phyloP scores from a whole-genome alignment of 2,888 invertebrate genomes.

The Dichetophora obliterata region DNA sequence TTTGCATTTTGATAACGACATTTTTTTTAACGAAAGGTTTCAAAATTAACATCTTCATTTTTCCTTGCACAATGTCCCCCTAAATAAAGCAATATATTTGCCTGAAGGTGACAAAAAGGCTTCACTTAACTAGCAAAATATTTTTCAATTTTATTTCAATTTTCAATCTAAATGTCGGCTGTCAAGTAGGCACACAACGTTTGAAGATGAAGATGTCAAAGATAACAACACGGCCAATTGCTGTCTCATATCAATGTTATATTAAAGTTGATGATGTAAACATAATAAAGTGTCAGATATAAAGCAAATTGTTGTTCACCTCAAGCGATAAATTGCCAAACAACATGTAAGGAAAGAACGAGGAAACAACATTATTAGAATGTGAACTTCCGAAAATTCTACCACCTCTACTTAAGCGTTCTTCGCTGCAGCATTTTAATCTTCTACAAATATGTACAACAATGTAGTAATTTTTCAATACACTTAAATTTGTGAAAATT shows the following conservation, averaged over 20 bases:
- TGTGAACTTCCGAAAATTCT: background rate
- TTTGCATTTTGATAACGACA: no score
- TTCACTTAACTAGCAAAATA: background rate
- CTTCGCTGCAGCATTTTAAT: no score
- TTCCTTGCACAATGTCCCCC: background rate
- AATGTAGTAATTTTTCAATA: slow-evolving; percentile 1
- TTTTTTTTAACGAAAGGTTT: no score
- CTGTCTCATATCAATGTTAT: slow-evolving; percentile 7
- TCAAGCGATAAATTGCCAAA: slow-evolving; percentile 31
- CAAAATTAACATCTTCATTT: no score
- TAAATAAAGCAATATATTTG: background rate
- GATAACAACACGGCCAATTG: background rate
- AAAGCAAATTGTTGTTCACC: slow-evolving; percentile 39
- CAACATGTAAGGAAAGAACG: background rate
- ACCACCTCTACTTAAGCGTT: no score
- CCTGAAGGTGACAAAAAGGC: background rate
- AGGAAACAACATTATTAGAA: background rate
- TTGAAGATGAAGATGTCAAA: background rate
- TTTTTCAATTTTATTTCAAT: slow-evolving; percentile 2
- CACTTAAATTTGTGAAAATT: slow-evolving; percentile 23
- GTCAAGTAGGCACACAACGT: background rate
- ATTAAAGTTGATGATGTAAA: slow-evolving; percentile 63
- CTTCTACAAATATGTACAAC: no score
- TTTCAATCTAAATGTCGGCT: background rate
- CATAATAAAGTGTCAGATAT: slow-evolving; percentile 63